Base-by-base conservation (phyloP, 2,113 vertebrate species). In the Podarcis cretensis region DNA sequence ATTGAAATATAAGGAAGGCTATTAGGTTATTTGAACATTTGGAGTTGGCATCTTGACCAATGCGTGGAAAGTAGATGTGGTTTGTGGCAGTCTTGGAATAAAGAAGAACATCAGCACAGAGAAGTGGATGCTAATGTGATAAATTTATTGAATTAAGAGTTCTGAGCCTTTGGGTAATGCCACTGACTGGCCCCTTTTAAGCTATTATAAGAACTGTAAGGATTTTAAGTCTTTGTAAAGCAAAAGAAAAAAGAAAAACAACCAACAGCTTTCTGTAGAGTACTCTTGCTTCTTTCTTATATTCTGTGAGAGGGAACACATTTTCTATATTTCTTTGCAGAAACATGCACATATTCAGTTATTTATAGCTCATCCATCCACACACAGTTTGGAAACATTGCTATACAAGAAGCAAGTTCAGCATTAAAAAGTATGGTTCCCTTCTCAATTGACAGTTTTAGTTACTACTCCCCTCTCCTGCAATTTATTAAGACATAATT, bases 321-420 rank as follows among this genome's bases (percentile, higher is more conserved):
- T 95, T 92, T 89, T 91, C 32, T 89, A 82, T 81, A 81, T 94
- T 91, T 54, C 87, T 63, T 59, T 90, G 89, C 87, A 90, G 74
- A 89, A 95, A 93, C 90, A 91, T 86, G 91, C 89, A 94, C 85
- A 87, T 87, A 83, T 91, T 82, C 54, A 43, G 87, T 89, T 95
- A 96, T 95, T 94, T 95, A 93, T 94, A 95, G 83, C 69, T 91
- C 90, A 73, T 93, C 90, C 87, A 89, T 90, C 95, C 89, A 93
- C 91, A 87, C 18, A 6, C 68, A 80, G 81, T 68, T 94, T 93
- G 90, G 74, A 93, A 80, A 92, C 90, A 81, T 91, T 87, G 77
- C 71, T 91, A 54, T 88, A 73, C 87, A 90, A 90, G 76, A 89
- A 92, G 48, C 21, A 37, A 43, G 35, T 92, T 93, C 63, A 87